Evolutionary conservation across 2,797 vertebrate species (phyloP), one percentile per base, ranked within the genome.

Genomic region (Hypotaenidia okinawae): DNA sequence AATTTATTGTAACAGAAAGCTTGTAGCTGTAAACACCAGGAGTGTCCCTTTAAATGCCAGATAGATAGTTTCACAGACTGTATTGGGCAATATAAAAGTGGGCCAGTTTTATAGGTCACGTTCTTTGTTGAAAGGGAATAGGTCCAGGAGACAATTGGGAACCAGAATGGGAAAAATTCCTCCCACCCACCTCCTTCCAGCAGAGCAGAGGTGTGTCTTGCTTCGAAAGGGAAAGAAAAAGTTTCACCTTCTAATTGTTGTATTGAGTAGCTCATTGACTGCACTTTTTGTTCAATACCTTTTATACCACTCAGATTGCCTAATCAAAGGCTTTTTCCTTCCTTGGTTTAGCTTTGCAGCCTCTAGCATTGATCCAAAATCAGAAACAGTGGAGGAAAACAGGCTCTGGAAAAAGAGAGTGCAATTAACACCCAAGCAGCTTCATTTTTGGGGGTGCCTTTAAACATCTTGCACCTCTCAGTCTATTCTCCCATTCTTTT

Each of bases 251-350:
- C 96, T 97, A 97, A 97, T 97, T 97, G 95, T 96, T 95, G 93
- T 90, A 92, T 91, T 92, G 91, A 94, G 92, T 73, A 96, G 84
- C 93, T 92, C 94, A 97, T 96, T 88, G 92, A 97, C 93, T 69
- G 64, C 69, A 91, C 81, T 93, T 96, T 95, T 62, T 87, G 96
- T 95, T 97, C 97, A 93, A 97, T 97, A 96, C 94, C 91, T 93
- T 96, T 97, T 96, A 95, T 94, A 94, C 94, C 91, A 95, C 96
- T 97, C 95, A 95, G 95, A 97, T 94, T 94, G 96, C 95, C 97
- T 97, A 97, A 98, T 98, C 97, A 98, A 97, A 97, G 96, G 74
- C 89, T 97, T 96, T 96, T 97, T 97, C 96, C 95, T 97, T 93
- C 90, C 91, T 96, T 95, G 87, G 94, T 94, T 95, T 94, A 79